Conservation (phyloP, 2,888 invertebrate genomes). For the Metopia argyrocephala region DNA sequence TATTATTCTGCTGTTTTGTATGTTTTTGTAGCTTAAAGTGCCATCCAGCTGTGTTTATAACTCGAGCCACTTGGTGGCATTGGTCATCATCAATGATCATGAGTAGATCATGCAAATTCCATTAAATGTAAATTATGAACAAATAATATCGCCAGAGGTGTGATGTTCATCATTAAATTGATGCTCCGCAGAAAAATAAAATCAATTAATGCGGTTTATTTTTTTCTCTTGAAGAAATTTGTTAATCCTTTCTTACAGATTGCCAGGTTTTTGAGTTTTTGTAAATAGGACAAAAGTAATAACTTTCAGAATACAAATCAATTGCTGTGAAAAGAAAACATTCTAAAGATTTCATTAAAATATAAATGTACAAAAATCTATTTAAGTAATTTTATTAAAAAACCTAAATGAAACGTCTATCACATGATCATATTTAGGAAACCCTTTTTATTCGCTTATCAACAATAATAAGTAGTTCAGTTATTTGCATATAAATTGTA, state of each 20-base stretch:
- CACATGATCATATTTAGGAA: not conserved
- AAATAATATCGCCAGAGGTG: constrained; percentile 66
- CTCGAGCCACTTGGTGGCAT: constrained; percentile 55
- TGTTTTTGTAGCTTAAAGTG: constrained; percentile 30
- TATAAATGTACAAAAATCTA: too few species aligned
- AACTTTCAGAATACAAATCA: too few species aligned
- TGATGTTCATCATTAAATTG: constrained; percentile 65
- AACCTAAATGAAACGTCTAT: too few species aligned
- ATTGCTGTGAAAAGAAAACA: not conserved
- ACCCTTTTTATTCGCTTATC: constrained; percentile 10
- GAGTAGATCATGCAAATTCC: constrained; percentile 57
- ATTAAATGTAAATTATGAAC: constrained; percentile 53
- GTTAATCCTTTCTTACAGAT: constrained; percentile 23
- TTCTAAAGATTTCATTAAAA: not conserved
- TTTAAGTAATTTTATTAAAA: too few species aligned
- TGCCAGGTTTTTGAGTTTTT: constrained; percentile 38
- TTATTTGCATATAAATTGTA: constrained; percentile 45
- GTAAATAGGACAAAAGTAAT: too few species aligned
- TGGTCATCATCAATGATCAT: constrained; percentile 57
- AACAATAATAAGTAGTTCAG: not conserved
- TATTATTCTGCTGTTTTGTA: not conserved
- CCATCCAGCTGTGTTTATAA: constrained; percentile 55
- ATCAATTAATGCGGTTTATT: constrained; percentile 64
- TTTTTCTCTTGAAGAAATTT: too few species aligned
- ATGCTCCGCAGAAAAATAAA: constrained; percentile 48